Conservation (phyloP, 1,140 invertebrate species). For the Ceratosolen fusciceps region DNA sequence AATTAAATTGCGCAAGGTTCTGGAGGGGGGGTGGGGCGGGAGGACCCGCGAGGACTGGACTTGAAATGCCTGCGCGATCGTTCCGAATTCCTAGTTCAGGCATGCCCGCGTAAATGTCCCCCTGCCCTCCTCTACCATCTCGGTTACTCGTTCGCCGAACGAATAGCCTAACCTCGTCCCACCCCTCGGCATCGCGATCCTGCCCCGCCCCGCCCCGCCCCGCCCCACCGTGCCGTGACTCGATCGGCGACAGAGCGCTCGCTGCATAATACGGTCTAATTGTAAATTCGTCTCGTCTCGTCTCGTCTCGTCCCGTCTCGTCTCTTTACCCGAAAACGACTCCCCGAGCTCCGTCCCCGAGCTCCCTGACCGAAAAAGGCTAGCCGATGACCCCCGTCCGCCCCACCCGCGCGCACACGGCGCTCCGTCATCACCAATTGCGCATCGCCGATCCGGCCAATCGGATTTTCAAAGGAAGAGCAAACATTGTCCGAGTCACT, state of each 20-base stretch:
- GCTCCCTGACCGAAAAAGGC: not conserved
- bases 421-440: too few species aligned
- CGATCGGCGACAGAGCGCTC: not conserved
- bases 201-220: too few species aligned
- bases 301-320: constrained; percentile 36
- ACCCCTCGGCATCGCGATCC: too few species aligned
- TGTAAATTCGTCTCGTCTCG: constrained; percentile 47
- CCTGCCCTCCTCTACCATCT: too few species aligned
- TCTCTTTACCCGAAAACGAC: not conserved
- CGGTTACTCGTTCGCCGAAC: constrained; percentile 23
- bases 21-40: not conserved
- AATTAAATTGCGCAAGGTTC: constrained; percentile 6
- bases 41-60: not conserved
- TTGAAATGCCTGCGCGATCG: constrained; percentile 17
- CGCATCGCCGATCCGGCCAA: too few species aligned
- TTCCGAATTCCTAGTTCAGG: constrained; percentile 39
- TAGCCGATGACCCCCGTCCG: too few species aligned
- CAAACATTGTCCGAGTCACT: too few species aligned
- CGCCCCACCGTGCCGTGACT: too few species aligned
- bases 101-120: constrained; percentile 35
- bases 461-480: not conserved
- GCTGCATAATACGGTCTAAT: constrained; percentile 48
- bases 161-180: constrained; percentile 34
- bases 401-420: too few species aligned
- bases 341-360: too few species aligned